phyloP scores from a whole-genome alignment of 2,797 vertebrate species.

The Carduelis carduelis region DNA sequence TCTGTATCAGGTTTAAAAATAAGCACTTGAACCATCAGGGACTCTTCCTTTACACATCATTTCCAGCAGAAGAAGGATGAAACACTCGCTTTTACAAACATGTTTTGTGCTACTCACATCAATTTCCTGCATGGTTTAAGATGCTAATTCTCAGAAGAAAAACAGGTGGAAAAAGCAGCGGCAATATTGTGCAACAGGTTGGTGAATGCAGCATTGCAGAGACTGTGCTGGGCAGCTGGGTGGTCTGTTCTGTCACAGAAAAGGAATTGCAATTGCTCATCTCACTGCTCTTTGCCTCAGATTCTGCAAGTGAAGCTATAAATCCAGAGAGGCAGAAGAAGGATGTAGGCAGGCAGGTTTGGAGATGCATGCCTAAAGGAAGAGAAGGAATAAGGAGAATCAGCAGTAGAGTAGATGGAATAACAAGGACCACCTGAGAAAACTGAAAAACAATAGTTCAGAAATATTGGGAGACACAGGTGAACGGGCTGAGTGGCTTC shows the following conservation, averaged over 20 bases:
- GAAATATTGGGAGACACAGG: neutral
- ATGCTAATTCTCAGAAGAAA: neutral
- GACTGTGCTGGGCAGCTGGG: neutral
- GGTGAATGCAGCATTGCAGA: neutral
- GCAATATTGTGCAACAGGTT: neutral
- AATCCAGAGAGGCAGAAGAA: neutral
- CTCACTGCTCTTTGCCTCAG: neutral
- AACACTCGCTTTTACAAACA: neutral
- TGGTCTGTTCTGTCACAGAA: neutral
- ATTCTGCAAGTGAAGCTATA: neutral
- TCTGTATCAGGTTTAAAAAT: neutral
- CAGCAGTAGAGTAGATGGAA: too few relatives aligned
- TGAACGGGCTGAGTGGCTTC: neutral
- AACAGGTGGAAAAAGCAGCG: slow-evolving; percentile 16
- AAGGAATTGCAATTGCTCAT: neutral
- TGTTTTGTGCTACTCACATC: neutral
- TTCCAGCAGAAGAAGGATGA: neutral
- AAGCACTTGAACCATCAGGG: neutral
- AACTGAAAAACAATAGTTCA: neutral
- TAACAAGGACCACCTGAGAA: neutral
- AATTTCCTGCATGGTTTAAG: neutral
- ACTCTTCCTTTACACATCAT: neutral
- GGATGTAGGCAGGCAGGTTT: neutral
- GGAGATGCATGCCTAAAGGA: neutral
- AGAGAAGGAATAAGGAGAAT: neutral